Evolutionary conservation across 2,888 invertebrate species (phyloP), one percentile per base, ranked within the genome.

Genomic region (Euclidia mi): DNA sequence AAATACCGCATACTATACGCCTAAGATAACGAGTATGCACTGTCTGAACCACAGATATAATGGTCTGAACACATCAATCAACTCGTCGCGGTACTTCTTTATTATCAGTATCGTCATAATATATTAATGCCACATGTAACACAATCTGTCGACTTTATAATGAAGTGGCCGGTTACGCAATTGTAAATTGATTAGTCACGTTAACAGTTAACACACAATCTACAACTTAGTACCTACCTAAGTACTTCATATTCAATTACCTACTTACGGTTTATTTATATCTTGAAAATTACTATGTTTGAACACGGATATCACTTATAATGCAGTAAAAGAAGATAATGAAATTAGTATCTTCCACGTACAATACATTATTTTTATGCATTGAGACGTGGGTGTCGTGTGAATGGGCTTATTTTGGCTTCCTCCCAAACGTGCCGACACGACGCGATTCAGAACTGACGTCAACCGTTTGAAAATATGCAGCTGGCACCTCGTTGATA

Each of bases 371-470:
- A 67, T 87, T 89, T 87, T 81, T 84, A 78, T 73, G 65, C 72
- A 78, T 61, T 46, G 34, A 15, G 10, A 62, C 70, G 75, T 89
- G 86, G 88, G 85, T 76, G 84, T 81, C 78, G 89, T 90, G 91
- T 93, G 93, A 94, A 94, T 94, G 92, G 87, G 89, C 86, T 85
- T 82, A 83, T 79, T 78, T 88, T 92, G 93, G 92, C 92, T 67
- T 72, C 72, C 68, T 69, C 86, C 92, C 92, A 93, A 91, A 87
- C 85, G 87, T 88, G 87, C 80, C 78, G 82, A 80, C 78, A 77
- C 73, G 64, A 63, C 75, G 53, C 64, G 68, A 58, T 69, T 47
- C 59, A 49, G 29, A 61, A 63, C 72, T 90, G 86, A 89, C 90
- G 89, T 91, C 87, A 88, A 73, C 61, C 76, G 52, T 78, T 81